Percentiles rank a stretch among this genome's conserved stretches.
Evolutionary conservation across 2,888 invertebrate genomes (phyloP).

Genomic region (Hirtodrosophila trivittata): DNA sequence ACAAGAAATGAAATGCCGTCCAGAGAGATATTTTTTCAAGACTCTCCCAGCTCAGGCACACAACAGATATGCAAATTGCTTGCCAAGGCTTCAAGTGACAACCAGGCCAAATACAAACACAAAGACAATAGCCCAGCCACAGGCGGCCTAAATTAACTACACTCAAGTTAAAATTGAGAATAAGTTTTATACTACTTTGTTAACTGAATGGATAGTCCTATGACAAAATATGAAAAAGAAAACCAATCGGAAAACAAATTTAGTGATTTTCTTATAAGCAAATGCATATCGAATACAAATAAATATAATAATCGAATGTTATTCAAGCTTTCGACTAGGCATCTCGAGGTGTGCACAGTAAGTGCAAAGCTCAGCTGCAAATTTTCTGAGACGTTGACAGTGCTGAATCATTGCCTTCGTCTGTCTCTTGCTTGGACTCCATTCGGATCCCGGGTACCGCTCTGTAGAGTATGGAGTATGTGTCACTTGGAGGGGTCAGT

Average conservation of each 20-base stretch:
- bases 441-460: conserved; percentile 4
- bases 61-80: conserved; percentile 74
- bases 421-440: background rate
- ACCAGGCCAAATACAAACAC: conserved; percentile 24
- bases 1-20: conserved; percentile 60
- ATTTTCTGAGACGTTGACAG: conserved; percentile 19
- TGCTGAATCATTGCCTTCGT: conserved; percentile 48
- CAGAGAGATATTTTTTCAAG: conserved; percentile 64
- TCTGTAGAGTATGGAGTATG: too few species aligned
- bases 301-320: too few species aligned
- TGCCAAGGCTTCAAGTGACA: conserved; percentile 63
- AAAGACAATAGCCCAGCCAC: background rate
- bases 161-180: too few species aligned
- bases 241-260: too few species aligned
- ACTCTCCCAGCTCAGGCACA: conserved; percentile 55
- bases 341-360: too few species aligned
- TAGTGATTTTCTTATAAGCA: too few species aligned
- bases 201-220: too few species aligned
- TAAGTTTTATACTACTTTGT: too few species aligned
- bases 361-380: too few species aligned
- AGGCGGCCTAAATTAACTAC: conserved; percentile 20
- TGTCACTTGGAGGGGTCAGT: conserved; percentile 55
- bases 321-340: too few species aligned
- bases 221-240: too few species aligned
- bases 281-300: too few species aligned